phyloP scores from a whole-genome alignment of 2,113 vertebrate genomes.

The Poicephalus meyeri region DNA sequence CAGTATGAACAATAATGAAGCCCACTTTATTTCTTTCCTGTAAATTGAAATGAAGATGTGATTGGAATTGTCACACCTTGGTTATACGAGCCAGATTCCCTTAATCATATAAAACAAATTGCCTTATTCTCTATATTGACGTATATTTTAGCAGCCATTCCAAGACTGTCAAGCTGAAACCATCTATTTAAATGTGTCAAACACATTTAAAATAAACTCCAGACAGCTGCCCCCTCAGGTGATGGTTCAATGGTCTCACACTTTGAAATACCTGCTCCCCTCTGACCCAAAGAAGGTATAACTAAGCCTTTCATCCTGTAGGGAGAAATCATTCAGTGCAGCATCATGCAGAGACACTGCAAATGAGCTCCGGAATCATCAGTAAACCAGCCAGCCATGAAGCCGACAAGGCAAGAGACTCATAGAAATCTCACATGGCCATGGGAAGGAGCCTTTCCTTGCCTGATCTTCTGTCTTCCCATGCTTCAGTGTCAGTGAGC shows the following conservation, averaged over 20 bases:
- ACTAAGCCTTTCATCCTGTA: neutral
- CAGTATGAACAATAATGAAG: constrained; percentile 30
- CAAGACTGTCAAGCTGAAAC: neutral
- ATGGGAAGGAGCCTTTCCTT: neutral
- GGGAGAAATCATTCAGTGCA: neutral
- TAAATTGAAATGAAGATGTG: constrained; percentile 35
- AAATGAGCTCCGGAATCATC: neutral
- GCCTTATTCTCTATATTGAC: constrained; percentile 18
- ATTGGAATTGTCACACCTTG: constrained; percentile 29
- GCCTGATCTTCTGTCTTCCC: neutral
- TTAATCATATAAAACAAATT: constrained; percentile 37
- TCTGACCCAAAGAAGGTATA: neutral
- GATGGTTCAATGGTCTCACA: neutral
- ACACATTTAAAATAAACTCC: neutral
- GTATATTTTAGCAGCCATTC: constrained; percentile 5
- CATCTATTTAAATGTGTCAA: constrained; percentile 5
- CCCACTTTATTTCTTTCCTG: constrained; percentile 35
- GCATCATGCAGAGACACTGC: neutral
- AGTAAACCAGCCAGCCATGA: neutral
- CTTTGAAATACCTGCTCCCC: neutral
- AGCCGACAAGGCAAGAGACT: neutral
- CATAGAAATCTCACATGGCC: neutral
- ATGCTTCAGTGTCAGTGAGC: neutral
- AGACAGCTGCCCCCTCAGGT: neutral
- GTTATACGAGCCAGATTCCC: neutral